Conservation (phyloP, 2,113 vertebrate genomes). For the Sinocyclocheilus anshuiensis region DNA sequence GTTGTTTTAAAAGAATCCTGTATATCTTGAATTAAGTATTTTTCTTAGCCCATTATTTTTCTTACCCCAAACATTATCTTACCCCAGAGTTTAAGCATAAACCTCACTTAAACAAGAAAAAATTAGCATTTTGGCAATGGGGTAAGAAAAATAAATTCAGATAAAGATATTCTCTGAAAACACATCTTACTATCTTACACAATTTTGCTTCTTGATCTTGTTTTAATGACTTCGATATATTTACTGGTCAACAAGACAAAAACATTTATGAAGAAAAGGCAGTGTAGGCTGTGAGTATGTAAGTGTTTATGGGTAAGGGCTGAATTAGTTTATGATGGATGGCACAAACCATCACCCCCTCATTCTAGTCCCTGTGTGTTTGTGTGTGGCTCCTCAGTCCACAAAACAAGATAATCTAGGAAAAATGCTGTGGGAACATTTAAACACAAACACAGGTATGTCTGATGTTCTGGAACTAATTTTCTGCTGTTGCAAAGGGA, state of each 20-base stretch:
- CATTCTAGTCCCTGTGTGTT: background rate
- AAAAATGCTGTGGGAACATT: constrained; percentile 16
- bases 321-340: constrained; percentile 31
- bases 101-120: background rate
- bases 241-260: background rate
- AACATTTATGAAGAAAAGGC: background rate
- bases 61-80: too few species aligned
- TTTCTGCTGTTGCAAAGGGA: constrained; percentile 57
- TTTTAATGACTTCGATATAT: background rate
- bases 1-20: background rate
- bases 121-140: background rate
- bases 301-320: background rate
- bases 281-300: background rate
- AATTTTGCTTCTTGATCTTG: background rate
- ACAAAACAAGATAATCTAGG: constrained; percentile 13
- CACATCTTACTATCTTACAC: background rate
- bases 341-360: constrained; percentile 2
- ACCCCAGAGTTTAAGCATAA: background rate
- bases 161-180: background rate
- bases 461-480: constrained; percentile 69
- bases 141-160: background rate
- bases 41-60: background rate
- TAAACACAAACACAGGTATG: constrained; percentile 31
- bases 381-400: constrained; percentile 4
- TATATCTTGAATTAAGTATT: background rate